A percentile compares a stretch with the other conserved stretches of the same genome.
Conservation (phyloP, 1,140 invertebrate species). For the Drosophila pachea region DNA sequence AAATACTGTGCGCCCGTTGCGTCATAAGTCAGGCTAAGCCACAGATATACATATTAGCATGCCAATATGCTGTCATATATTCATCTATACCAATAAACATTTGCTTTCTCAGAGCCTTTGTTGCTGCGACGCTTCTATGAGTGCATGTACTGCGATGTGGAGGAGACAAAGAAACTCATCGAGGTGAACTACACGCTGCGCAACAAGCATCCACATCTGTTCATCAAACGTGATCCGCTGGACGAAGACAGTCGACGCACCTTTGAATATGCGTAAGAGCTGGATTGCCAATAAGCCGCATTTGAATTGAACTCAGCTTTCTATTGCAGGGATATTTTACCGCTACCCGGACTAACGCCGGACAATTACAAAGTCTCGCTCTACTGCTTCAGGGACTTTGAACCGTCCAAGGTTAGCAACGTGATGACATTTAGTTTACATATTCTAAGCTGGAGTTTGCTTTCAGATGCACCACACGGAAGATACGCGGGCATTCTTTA, state of each 20-base stretch:
- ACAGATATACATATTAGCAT: neutral
- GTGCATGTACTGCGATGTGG: constrained; percentile 80
- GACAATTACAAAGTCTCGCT: constrained; percentile 82
- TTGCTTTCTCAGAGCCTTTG: constrained; percentile 52
- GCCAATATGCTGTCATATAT: neutral
- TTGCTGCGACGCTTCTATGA: constrained; percentile 74
- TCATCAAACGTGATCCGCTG: constrained; percentile 82
- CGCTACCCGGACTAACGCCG: constrained; percentile 81
- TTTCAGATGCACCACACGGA: constrained; percentile 83
- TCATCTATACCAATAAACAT: constrained; percentile 2
- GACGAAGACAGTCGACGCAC: constrained; percentile 66
- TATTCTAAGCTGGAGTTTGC: neutral
- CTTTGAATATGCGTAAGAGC: constrained; percentile 71
- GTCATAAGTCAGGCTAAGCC: constrained; percentile 36
- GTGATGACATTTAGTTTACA: neutral
- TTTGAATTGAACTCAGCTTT: neutral
- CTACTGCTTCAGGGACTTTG: constrained; percentile 82
- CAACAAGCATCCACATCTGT: constrained; percentile 83
- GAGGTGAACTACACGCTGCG: constrained; percentile 84
- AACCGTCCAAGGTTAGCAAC: constrained; percentile 79
- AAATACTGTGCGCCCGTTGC: constrained; percentile 35
- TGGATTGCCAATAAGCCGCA: neutral
- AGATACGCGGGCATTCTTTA: constrained; percentile 84
- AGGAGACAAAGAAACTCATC: constrained; percentile 82
- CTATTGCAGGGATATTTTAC: constrained; percentile 82